Evolutionary conservation across 2,888 invertebrate species (phyloP).

Genomic region (Cynaeus angustus): DNA sequence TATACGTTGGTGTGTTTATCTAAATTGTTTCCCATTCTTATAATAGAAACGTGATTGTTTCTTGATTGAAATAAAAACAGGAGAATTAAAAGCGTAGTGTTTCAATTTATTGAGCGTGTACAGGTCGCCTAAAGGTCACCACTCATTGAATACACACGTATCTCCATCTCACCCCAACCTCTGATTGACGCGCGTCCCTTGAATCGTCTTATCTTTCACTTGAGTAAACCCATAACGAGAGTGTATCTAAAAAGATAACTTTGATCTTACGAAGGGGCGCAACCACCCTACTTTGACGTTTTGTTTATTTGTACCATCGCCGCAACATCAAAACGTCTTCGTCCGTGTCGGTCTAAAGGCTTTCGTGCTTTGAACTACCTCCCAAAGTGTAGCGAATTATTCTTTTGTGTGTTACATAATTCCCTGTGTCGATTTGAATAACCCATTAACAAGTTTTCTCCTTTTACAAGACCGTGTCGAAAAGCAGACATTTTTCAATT

Average conservation of each 20-base stretch:
- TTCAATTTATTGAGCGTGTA: too few relatives aligned
- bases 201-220: conserved; percentile 38
- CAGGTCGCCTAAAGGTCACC: too few relatives aligned
- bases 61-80: too few relatives aligned
- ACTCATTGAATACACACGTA: not conserved
- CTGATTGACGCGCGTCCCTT: conserved; percentile 8
- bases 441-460: conserved; percentile 23
- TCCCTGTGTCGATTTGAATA: conserved; percentile 26
- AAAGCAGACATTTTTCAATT: conserved; percentile 43
- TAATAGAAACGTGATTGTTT: too few relatives aligned
- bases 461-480: conserved; percentile 30
- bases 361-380: not conserved
- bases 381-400: conserved; percentile 9
- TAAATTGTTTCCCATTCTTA: too few relatives aligned
- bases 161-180: not conserved
- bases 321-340: not conserved
- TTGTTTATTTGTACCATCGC: conserved; percentile 8
- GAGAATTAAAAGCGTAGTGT: too few relatives aligned
- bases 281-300: conserved; percentile 8
- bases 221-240: conserved; percentile 17
- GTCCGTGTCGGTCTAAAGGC: not conserved
- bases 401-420: conserved; percentile 2
- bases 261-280: conserved; percentile 10
- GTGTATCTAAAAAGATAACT: conserved; percentile 7
- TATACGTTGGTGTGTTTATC: too few relatives aligned